Evolutionary conservation across 2,797 vertebrate genomes (phyloP), one percentile per base, ranked within the genome.

Genomic region (Sebastes nivosus): DNA sequence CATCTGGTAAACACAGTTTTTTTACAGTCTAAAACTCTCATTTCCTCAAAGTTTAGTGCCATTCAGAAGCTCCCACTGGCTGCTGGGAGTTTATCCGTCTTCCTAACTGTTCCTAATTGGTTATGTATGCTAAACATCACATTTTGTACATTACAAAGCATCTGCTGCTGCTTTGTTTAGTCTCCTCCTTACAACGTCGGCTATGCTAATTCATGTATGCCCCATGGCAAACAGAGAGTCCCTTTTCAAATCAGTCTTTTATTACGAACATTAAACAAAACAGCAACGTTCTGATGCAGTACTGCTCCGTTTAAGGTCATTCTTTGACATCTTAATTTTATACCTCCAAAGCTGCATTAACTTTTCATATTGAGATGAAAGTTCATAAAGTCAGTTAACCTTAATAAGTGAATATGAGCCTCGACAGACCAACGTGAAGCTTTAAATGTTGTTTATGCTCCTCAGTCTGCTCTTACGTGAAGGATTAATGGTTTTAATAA

Each of bases 1-100:
- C 93, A 99, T 99, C 92, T 99, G 98, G 98, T 94, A 90, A 65
- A 61, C 8, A 32, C 57, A 8, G 16, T 8, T 8, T 50, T 42
- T 50, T 20, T 20, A 50, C 18, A 18, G n/a, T 58, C 11, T 12
- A 16, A 22, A 65, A n/a, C 4, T 6, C 24, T 76, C 14, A 46
- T 64, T 67, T 20, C 30, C 30, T 79, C 68, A 7, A 27, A 52
- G 64, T 46, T 32, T 16, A 32, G 68, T 52, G 52, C 20, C 34
- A 5, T 70, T 72, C 7, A 68, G 1, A 66, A n/a, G 14, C 67
- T 66, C 55, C 78, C 34, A 60, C 66, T 54, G 70, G 34, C 79
- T 75, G 71, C 66, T 80, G 72, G 66, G 75, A 69, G 32, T 68
- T 34, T 24, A 61, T 30, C 10, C 50, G 1, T 58, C 29, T 55